Conservation (phyloP, 37 sponge, comb jelly and placozoan genomes). For the Hexactinellida sp. region DNA sequence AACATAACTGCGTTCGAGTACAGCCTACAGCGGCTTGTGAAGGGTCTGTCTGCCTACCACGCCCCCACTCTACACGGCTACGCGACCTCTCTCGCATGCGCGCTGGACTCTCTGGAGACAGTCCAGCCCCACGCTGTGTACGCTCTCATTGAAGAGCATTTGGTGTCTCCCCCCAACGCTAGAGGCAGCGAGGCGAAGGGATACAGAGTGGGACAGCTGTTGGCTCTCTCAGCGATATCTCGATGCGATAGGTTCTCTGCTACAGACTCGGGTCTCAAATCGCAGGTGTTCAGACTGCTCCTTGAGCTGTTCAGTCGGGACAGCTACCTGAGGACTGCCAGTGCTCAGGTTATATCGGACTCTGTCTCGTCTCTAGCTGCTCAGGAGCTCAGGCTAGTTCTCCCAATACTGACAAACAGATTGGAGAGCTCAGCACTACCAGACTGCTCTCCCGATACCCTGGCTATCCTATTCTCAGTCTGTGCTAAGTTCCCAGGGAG, state of each 20-base stretch:
- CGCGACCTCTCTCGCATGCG: not conserved
- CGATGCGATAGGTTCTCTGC: not conserved
- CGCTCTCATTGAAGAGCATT: not conserved
- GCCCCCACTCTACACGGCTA: not conserved
- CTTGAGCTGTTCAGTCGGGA: not conserved
- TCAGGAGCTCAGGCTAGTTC: not conserved
- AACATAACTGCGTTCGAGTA: not conserved
- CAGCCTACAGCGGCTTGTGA: not conserved
- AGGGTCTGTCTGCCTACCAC: not conserved
- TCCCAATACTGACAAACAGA: not conserved
- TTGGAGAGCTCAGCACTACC: not conserved
- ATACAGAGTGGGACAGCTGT: not conserved
- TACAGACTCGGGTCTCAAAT: not conserved
- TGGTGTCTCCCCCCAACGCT: not conserved
- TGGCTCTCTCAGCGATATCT: not conserved
- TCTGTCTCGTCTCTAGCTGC: not conserved
- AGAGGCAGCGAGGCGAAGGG: not conserved
- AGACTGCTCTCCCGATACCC: not conserved
- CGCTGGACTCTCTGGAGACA: not conserved
- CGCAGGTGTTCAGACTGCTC: not conserved
- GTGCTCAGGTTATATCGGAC: not conserved
- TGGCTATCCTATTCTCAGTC: not conserved
- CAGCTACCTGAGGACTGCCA: not conserved
- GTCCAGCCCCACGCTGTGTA: not conserved
- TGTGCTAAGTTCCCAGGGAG: not conserved